Conservation (phyloP, 2,113 vertebrate species). For the Syngnathus scovelli region DNA sequence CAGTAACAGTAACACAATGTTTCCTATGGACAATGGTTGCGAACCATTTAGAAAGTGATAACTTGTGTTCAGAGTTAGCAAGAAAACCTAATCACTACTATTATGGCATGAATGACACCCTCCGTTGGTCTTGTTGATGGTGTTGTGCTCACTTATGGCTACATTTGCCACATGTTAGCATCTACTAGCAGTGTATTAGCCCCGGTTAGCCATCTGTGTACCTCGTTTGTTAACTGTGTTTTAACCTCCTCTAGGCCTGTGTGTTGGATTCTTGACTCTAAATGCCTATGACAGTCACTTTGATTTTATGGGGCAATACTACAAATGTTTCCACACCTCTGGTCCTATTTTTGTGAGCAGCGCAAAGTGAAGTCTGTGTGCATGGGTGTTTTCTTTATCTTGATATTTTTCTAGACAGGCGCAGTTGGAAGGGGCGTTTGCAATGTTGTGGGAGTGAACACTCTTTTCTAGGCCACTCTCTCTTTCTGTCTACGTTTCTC, state of each 20-base stretch:
- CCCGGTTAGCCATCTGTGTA: constrained; percentile 3
- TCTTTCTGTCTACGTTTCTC: neutral
- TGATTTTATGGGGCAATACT: too few relatives aligned
- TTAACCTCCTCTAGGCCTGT: neutral
- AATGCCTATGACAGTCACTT: neutral
- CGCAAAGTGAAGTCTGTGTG: too few relatives aligned
- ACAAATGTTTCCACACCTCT: too few relatives aligned
- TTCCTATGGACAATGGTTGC: neutral
- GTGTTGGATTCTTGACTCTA: neutral
- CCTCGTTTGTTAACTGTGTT: neutral
- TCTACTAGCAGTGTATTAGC: neutral
- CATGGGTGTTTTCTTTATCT: too few relatives aligned
- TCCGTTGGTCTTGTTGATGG: neutral
- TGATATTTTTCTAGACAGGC: too few relatives aligned
- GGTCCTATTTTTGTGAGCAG: too few relatives aligned
- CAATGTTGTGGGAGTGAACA: too few relatives aligned
- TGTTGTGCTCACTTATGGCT: neutral
- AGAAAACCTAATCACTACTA: neutral
- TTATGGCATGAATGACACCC: neutral
- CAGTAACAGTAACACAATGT: neutral
- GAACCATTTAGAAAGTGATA: neutral
- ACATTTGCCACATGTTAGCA: constrained; percentile 1
- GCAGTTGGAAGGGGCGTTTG: too few relatives aligned
- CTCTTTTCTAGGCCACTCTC: neutral
- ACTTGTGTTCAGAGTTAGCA: neutral